Conservation (phyloP, 2,888 invertebrate genomes). For the Iselma pallidipennis region DNA sequence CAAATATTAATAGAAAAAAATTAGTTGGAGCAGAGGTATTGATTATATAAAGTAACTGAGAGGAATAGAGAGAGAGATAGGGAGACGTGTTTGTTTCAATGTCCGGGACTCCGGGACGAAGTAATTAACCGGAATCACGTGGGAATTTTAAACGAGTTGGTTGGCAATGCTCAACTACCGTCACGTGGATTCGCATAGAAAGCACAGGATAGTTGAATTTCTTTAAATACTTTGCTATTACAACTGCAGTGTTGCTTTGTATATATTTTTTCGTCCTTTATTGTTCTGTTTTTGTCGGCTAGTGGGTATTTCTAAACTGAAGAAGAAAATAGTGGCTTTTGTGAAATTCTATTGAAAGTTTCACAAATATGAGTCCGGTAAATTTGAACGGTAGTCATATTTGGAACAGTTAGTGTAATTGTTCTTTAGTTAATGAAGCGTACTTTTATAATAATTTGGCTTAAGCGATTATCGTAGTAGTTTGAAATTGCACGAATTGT, state of each 20-base stretch:
- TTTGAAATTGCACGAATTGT: not conserved
- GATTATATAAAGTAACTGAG: not conserved
- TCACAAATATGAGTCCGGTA: too few species aligned
- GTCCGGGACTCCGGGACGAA: conserved; percentile 29
- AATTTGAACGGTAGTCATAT: too few species aligned
- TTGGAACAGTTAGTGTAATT: not conserved
- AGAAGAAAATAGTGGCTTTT: too few species aligned
- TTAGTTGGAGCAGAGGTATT: not conserved
- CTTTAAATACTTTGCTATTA: not conserved
- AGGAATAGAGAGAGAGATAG: conserved; percentile 14
- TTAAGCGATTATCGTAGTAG: not conserved
- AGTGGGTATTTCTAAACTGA: too few species aligned
- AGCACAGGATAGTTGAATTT: not conserved
- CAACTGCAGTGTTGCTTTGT: not conserved
- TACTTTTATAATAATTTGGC: not conserved
- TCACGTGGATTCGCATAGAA: conserved; percentile 35
- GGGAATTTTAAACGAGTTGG: conserved; percentile 42
- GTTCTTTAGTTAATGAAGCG: not conserved
- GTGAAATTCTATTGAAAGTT: too few species aligned
- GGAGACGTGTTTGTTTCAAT: conserved; percentile 29
- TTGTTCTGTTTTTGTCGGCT: too few species aligned
- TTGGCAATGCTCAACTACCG: conserved; percentile 29
- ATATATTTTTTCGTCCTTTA: not conserved
- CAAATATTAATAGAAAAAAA: not conserved
- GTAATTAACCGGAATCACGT: conserved; percentile 47